Evolutionary conservation across 2,113 vertebrate genomes (phyloP), one percentile per base, ranked within the genome.

Genomic region (Austrofundulus limnaeus): DNA sequence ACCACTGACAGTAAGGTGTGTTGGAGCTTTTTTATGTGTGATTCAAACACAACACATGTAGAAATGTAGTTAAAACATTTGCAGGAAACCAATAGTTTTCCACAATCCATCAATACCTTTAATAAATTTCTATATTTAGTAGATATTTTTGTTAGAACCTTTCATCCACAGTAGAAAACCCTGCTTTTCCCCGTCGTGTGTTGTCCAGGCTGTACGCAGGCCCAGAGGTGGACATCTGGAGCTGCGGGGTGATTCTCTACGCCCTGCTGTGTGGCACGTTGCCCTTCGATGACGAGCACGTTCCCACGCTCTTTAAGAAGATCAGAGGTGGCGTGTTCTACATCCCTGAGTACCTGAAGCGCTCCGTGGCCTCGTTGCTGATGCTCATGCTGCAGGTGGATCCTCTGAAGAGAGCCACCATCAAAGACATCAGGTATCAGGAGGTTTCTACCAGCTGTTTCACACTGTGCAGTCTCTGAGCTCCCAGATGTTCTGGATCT

Each of bases 301-400:
- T 99, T 4, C 97, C 97, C 51, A 98, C 97, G 0, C 91, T 99
- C 64, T 99, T 99, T 82, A 98, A 98, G 90, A 99, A 99, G 92
- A 99, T 99, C 88, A 92, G 97, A 20, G 97, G 97, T 12, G 97
- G 97, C 0, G 96, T 99, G n/a, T 99, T 99, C 75, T 98, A 99
- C 86, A 98, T 99, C 83, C 97, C 97, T 0, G 97, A 98, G 55
- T 95, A 98, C 88, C 94, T 99, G 84, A 96, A 93, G 54, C 96
- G 94, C 31, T 94, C 95, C 0, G 92, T 98, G 24, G 96, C 96
- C 67, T 97, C 93, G 16, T 92, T 99, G 6, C 92, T 99, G 52
- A 94, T 95, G 94, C 93, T 96, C 71, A 99, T 99, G 97, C 83
- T 99, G 65, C 97, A 98, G 82, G 97, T 98, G 68, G 97, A 99